A percentile compares a stretch with the other conserved stretches of the same genome.
Evolutionary conservation across 2,888 invertebrate species (phyloP).

Genomic region (Drosophila mimica): DNA sequence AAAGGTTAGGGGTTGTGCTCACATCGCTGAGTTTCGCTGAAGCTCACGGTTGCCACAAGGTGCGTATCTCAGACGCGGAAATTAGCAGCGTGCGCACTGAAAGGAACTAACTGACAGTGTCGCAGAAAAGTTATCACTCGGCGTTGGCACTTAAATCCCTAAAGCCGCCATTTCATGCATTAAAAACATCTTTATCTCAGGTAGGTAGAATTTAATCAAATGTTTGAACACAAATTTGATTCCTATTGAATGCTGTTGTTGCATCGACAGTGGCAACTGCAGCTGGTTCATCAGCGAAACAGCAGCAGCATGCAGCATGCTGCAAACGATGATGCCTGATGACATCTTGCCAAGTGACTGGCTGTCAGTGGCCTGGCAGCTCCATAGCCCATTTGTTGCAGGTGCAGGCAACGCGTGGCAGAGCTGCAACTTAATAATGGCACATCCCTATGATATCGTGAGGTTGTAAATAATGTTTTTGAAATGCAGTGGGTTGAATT

Average conservation of each 20-base stretch:
- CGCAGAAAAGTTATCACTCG: conserved; percentile 31
- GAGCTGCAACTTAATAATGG: conserved; percentile 33
- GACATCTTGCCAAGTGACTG: conserved; percentile 25
- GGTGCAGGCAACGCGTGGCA: conserved; percentile 17
- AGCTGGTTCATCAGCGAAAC: conserved; percentile 32
- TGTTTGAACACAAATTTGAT: conserved; percentile 16
- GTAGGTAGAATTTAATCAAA: neutral
- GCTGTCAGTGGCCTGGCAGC: conserved; percentile 8
- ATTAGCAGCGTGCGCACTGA: conserved; percentile 49
- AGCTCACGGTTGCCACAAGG: conserved; percentile 8
- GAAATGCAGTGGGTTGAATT: conserved; percentile 40
- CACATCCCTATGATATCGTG: conserved; percentile 51
- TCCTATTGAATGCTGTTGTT: conserved; percentile 4
- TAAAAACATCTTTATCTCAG: neutral
- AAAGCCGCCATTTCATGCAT: conserved; percentile 6
- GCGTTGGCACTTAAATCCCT: conserved; percentile 6
- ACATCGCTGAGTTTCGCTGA: conserved; percentile 49
- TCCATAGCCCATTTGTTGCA: conserved; percentile 36
- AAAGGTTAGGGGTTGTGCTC: conserved; percentile 35
- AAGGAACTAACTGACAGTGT: conserved; percentile 21
- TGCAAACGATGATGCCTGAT: conserved; percentile 55
- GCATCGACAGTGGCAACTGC: conserved; percentile 17
- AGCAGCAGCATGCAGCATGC: conserved; percentile 32
- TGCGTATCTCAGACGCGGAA: conserved; percentile 35
- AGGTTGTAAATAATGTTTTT: conserved; percentile 62